phyloP scores from a whole-genome alignment of 2,113 vertebrate species.

The Herpailurus yagouaroundi region DNA sequence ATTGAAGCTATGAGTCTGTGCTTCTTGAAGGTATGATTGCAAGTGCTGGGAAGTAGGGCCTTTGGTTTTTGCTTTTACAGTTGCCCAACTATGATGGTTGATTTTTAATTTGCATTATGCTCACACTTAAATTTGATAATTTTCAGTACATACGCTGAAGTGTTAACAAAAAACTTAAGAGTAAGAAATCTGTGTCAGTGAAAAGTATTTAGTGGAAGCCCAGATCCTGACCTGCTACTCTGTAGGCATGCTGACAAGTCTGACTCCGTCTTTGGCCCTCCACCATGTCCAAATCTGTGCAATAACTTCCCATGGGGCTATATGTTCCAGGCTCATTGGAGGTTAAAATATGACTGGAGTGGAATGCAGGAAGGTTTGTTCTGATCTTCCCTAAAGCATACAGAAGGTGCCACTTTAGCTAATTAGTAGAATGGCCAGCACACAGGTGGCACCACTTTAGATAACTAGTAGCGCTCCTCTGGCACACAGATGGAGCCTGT shows the following conservation, averaged over 20 bases:
- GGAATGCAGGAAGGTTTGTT: neutral
- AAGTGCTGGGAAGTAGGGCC: neutral
- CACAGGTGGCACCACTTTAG: neutral
- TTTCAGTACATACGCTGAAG: neutral
- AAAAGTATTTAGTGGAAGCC: neutral
- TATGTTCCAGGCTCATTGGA: neutral
- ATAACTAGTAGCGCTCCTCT: neutral
- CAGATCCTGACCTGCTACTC: constrained; percentile 79
- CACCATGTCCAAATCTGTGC: neutral
- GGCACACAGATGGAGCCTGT: neutral
- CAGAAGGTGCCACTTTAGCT: neutral
- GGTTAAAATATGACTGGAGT: neutral
- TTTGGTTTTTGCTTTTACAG: neutral
- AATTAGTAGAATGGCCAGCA: neutral
- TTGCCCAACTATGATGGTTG: neutral
- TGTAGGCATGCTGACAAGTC: neutral
- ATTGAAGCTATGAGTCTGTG: neutral
- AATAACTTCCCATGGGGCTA: neutral
- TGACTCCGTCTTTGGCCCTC: neutral
- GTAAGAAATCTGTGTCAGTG: neutral
- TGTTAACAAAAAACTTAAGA: neutral
- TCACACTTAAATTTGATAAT: neutral
- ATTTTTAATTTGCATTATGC: neutral
- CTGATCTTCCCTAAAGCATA: neutral
- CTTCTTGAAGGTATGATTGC: neutral